A percentile compares a stretch with the other conserved stretches of the same genome.
phyloP scores from a whole-genome alignment of 2,888 invertebrate species.

The Leptodirus hochenwartii region DNA sequence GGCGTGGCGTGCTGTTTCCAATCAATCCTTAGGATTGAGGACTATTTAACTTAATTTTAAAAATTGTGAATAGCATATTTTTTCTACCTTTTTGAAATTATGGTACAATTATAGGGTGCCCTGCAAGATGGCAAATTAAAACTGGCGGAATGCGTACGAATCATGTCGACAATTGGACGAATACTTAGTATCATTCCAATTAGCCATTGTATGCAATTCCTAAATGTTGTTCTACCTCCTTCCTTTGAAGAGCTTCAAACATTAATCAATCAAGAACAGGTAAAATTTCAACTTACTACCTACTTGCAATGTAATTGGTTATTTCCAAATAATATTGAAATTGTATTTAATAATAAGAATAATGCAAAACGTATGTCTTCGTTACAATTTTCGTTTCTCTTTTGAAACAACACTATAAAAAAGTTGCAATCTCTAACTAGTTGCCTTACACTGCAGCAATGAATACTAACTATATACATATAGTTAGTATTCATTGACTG shows the following conservation, averaged over 20 bases:
- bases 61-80: too few species aligned
- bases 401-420: too few species aligned
- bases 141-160: slow-evolving; percentile 46
- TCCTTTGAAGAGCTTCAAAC: slow-evolving; percentile 41
- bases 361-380: too few species aligned
- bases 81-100: too few species aligned
- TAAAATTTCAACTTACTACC: slow-evolving; percentile 19
- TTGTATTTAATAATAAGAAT: slow-evolving; percentile 1
- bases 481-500: too few species aligned
- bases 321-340: slow-evolving; percentile 8
- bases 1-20: too few species aligned
- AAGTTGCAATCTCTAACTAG: too few species aligned
- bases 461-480: too few species aligned
- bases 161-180: slow-evolving; percentile 62
- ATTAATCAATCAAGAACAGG: slow-evolving; percentile 30
- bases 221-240: slow-evolving; percentile 50
- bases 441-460: too few species aligned
- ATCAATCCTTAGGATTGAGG: too few species aligned
- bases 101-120: slow-evolving; percentile 28
- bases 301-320: slow-evolving; percentile 7
- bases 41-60: too few species aligned
- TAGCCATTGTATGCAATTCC: slow-evolving; percentile 43
- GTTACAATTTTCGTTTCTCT: too few species aligned
- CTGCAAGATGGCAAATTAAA: slow-evolving; percentile 37
- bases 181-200: slow-evolving; percentile 47